Conservation (phyloP, 1,140 invertebrate genomes). For the Apis dorsata region DNA sequence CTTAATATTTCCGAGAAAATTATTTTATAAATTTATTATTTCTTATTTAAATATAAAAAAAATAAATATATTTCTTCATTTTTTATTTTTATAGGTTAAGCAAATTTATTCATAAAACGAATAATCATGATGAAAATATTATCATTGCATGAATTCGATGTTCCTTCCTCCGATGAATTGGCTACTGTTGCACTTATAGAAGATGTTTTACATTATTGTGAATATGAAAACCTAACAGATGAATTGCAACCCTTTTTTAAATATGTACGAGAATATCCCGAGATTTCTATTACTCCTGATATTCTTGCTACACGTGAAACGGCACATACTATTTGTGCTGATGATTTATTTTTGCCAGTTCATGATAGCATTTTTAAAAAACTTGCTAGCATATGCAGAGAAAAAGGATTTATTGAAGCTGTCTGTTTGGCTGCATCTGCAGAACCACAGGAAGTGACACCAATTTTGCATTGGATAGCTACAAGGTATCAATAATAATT, state of each 20-base stretch:
- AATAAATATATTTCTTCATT: too few species aligned
- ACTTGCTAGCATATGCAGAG: conserved; percentile 77
- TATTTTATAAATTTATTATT: too few species aligned
- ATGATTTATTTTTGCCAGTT: conserved; percentile 77
- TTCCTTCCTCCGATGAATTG: conserved; percentile 61
- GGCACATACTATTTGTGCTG: conserved; percentile 69
- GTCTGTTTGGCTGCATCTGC: conserved; percentile 78
- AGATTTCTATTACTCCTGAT: conserved; percentile 72
- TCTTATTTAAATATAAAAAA: background rate
- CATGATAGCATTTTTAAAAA: conserved; percentile 78
- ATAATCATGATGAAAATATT: conserved; percentile 70
- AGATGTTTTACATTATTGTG: conserved; percentile 60
- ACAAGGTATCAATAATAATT: conserved; percentile 62
- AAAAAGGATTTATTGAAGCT: conserved; percentile 82
- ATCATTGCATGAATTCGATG: conserved; percentile 70
- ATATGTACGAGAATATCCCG: conserved; percentile 71
- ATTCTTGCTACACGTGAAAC: conserved; percentile 76
- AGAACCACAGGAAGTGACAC: conserved; percentile 73
- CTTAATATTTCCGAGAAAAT: background rate
- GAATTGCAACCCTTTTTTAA: conserved; percentile 71
- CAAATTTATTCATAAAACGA: background rate
- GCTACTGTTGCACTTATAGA: conserved; percentile 65
- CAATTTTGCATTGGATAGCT: conserved; percentile 71
- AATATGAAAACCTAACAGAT: conserved; percentile 66
- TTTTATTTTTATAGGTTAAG: conserved; percentile 46